These are phyloP conservation scores for Lipotes vexillifer DNA, from an alignment of 2,113 vertebrate species.

Conservation along the genomic window DNA sequence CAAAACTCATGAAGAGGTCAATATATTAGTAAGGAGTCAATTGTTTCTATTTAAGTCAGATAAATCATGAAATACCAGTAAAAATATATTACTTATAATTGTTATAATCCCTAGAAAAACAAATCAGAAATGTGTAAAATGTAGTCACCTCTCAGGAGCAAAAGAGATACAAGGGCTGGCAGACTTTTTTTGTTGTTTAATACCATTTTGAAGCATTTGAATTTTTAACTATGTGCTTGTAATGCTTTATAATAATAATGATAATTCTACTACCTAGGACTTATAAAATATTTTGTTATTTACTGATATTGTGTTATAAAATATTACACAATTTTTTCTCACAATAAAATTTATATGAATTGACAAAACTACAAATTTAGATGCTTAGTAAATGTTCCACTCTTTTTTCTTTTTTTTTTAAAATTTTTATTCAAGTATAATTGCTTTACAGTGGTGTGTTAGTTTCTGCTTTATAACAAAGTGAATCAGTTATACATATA, in stretches of 20 bases:
- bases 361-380: background rate
- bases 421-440: no score
- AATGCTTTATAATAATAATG: background rate
- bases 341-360: background rate
- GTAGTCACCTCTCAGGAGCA: background rate
- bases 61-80: background rate
- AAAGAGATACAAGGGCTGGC: background rate
- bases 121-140: background rate
- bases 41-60: background rate
- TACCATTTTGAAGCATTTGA: background rate
- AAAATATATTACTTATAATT: background rate
- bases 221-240: background rate
- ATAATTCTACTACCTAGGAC: background rate
- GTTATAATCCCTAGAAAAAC: background rate
- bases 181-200: background rate
- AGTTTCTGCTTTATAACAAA: no score
- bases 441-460: no score
- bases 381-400: background rate
- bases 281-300: background rate
- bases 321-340: background rate
- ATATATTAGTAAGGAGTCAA: background rate
- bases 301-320: background rate
- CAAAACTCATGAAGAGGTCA: background rate
- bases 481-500: no score
- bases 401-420: background rate